A percentile compares a stretch with the other conserved stretches of the same genome.
Conservation (phyloP, 2,113 vertebrate genomes). For the Cavia porcellus region DNA sequence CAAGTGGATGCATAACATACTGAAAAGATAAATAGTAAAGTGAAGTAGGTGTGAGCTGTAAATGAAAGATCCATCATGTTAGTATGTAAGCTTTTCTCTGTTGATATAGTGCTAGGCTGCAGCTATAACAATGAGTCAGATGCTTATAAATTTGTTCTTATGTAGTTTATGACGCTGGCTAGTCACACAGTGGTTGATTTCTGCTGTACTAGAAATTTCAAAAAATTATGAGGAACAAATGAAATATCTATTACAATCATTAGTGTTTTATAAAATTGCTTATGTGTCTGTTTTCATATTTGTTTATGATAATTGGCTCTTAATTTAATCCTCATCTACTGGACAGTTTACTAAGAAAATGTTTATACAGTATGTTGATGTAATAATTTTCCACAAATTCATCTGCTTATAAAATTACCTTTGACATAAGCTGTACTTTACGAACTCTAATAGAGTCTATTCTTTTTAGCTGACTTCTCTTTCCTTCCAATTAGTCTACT, state of each 20-base stretch:
- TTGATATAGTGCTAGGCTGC: neutral
- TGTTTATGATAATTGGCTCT: neutral
- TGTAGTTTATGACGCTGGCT: neutral
- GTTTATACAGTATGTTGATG: conserved; percentile 9
- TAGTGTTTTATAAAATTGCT: conserved; percentile 6
- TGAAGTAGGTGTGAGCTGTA: neutral
- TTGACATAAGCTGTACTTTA: neutral
- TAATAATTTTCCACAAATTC: conserved; percentile 44
- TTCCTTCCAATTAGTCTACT: neutral
- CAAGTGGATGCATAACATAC: neutral
- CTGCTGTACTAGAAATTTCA: neutral
- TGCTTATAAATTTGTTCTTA: neutral
- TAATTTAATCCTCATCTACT: neutral
- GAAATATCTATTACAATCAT: neutral
- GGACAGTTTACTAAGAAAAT: neutral
- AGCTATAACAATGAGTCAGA: neutral
- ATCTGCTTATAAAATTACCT: neutral
- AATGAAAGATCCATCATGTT: neutral
- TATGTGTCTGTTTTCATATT: neutral
- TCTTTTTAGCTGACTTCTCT: neutral
- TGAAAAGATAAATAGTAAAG: neutral
- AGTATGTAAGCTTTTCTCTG: neutral
- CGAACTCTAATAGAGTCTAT: neutral
- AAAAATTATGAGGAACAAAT: neutral
- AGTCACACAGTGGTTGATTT: neutral